Percentiles rank a stretch among this genome's conserved stretches.
Evolutionary conservation across 2,797 vertebrate genomes (phyloP).

Genomic region (Ibycter americanus): DNA sequence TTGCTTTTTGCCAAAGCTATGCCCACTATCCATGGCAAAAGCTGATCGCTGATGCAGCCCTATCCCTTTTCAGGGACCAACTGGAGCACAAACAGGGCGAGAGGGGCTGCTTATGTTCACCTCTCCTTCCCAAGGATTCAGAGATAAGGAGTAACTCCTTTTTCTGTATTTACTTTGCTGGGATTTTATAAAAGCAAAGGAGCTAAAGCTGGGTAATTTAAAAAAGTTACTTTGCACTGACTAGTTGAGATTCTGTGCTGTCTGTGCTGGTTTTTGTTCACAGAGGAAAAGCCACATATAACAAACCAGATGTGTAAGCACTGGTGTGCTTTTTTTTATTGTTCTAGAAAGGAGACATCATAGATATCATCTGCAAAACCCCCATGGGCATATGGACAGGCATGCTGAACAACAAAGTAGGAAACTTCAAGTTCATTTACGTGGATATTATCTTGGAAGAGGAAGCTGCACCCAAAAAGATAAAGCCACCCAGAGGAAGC

Average conservation of each 20-base stretch:
- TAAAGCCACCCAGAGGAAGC: conserved; percentile 71
- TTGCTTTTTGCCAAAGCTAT: not conserved
- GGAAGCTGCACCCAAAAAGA: conserved; percentile 76
- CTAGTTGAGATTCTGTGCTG: not conserved
- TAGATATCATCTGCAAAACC: conserved; percentile 91
- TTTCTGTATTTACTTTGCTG: not conserved
- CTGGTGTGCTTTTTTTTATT: not conserved
- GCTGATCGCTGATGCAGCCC: not conserved
- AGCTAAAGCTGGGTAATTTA: not conserved
- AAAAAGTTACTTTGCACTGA: not conserved
- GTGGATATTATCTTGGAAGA: conserved; percentile 87
- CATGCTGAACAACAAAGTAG: conserved; percentile 87
- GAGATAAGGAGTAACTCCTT: not conserved
- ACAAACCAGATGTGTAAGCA: not conserved
- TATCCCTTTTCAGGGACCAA: not conserved
- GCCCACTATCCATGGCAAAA: not conserved
- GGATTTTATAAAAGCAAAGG: not conserved
- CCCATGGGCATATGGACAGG: conserved; percentile 97
- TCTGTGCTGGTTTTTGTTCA: not conserved
- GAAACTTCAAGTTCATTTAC: conserved; percentile 96
- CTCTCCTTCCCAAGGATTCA: not conserved
- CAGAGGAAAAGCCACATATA: not conserved
- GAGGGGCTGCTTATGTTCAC: not conserved
- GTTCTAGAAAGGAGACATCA: conserved; percentile 89
- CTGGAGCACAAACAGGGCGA: not conserved